Percentiles rank a stretch among this genome's conserved stretches.
Conservation (phyloP, 1,140 invertebrate species). For the Formica selysi region DNA sequence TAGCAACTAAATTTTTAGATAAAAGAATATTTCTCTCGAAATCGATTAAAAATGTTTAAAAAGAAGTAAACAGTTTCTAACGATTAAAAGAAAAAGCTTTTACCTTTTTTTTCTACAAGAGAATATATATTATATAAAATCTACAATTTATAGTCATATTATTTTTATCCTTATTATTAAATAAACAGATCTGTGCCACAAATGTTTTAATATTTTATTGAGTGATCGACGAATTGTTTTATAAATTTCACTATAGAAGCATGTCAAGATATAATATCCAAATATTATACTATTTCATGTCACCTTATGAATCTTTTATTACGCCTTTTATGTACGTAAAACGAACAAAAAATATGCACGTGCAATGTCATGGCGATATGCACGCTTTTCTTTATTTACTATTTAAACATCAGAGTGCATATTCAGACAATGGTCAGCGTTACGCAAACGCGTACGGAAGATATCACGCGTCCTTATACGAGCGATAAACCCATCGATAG, state of each 20-base stretch:
- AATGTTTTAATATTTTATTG: background rate
- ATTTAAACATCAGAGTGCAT: background rate
- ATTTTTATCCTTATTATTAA: constrained; percentile 2
- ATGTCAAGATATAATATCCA: background rate
- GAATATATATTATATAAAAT: background rate
- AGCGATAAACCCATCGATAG: constrained; percentile 53
- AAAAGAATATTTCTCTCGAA: background rate
- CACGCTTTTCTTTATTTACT: background rate
- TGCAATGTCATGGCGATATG: background rate
- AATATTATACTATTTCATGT: background rate
- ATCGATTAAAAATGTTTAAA: background rate
- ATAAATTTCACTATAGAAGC: background rate
- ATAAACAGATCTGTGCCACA: constrained; percentile 3
- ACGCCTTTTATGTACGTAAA: background rate
- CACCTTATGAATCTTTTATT: background rate
- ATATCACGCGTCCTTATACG: background rate
- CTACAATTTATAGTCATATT: background rate
- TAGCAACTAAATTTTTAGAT: background rate
- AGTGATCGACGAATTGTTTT: background rate
- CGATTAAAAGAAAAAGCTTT: background rate
- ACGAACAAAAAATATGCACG: background rate
- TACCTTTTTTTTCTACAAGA: background rate
- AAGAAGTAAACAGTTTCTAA: background rate
- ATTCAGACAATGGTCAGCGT: constrained; percentile 48
- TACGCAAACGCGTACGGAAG: constrained; percentile 26